Conservation (phyloP, 2,797 vertebrate genomes). For the Hybognathus amarus region DNA sequence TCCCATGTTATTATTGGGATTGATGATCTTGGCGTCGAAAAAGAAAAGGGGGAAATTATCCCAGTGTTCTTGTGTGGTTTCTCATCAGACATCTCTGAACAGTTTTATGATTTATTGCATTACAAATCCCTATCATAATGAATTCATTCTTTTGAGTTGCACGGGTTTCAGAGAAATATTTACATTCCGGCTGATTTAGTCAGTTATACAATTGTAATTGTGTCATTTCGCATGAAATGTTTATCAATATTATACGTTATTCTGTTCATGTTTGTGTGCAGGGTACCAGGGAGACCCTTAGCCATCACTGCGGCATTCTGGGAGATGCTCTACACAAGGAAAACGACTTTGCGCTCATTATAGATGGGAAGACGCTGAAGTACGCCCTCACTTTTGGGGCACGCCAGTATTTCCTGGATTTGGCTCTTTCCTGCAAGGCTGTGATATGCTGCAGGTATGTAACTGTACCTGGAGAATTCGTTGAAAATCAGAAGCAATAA, state of each 20-base stretch:
- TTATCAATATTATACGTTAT: slow-evolving; percentile 18
- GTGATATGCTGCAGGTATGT: slow-evolving; percentile 98
- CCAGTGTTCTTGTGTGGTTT: slow-evolving; percentile 42
- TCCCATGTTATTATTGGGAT: slow-evolving; percentile 45
- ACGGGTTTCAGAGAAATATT: slow-evolving; percentile 12
- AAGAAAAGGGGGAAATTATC: slow-evolving; percentile 48
- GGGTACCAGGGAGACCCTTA: slow-evolving; percentile 92
- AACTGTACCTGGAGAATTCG: neutral
- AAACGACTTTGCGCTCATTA: slow-evolving; percentile 97
- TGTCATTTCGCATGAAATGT: slow-evolving; percentile 20
- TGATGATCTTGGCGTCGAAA: slow-evolving; percentile 47
- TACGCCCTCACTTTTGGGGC: slow-evolving; percentile 97
- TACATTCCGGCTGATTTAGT: slow-evolving; percentile 33
- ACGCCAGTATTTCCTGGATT: slow-evolving; percentile 94
- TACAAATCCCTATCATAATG: slow-evolving; percentile 19
- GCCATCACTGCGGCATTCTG: slow-evolving; percentile 89
- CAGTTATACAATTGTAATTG: neutral
- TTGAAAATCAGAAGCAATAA: neutral
- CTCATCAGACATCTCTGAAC: slow-evolving; percentile 33
- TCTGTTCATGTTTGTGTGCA: slow-evolving; percentile 64
- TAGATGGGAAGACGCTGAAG: slow-evolving; percentile 97
- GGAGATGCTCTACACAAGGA: slow-evolving; percentile 95
- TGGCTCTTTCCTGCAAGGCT: slow-evolving; percentile 96
- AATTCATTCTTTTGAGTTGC: neutral
- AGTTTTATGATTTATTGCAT: slow-evolving; percentile 35